phyloP scores from a whole-genome alignment of 92 coral and sea anemone genomes.

The Metridium senile region DNA sequence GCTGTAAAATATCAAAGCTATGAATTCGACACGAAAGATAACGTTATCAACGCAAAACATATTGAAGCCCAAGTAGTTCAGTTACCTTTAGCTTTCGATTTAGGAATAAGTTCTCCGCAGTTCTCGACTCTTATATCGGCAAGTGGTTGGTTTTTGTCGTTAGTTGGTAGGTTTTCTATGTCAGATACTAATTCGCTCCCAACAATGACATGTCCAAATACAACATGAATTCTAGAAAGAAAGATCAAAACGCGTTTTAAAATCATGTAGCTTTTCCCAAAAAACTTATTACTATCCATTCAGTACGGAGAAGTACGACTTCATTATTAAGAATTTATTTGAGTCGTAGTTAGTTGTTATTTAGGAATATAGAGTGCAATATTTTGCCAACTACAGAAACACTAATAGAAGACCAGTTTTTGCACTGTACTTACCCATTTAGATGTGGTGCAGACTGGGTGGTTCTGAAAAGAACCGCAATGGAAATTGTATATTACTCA shows the following conservation, averaged over 20 bases:
- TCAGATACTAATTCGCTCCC: slow-evolving; percentile 83
- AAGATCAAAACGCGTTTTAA: not conserved
- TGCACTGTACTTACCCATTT: slow-evolving; percentile 71
- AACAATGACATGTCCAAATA: slow-evolving; percentile 93
- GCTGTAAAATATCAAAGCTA: slow-evolving; percentile 1
- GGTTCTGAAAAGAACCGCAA: slow-evolving; percentile 52
- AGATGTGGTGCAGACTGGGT: slow-evolving; percentile 95
- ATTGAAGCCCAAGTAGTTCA: too few species aligned
- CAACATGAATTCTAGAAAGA: slow-evolving; percentile 74
- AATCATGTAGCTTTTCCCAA: not conserved
- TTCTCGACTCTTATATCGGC: slow-evolving; percentile 76
- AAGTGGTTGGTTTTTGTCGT: slow-evolving; percentile 82
- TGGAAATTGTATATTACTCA: not conserved
- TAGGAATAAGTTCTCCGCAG: slow-evolving; percentile 96
- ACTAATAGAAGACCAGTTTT: not conserved
- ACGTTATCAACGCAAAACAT: not conserved
- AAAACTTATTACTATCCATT: too few species aligned
- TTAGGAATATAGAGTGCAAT: too few species aligned
- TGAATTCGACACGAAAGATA: not conserved
- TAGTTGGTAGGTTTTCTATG: slow-evolving; percentile 80
- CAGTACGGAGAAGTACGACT: too few species aligned
- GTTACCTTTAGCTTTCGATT: slow-evolving; percentile 57
- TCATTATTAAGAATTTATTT: too few species aligned
- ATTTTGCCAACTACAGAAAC: too few species aligned
- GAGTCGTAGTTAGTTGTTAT: too few species aligned